Base-by-base conservation (phyloP, 1,140 invertebrate species). In the Anastatus disparis region DNA sequence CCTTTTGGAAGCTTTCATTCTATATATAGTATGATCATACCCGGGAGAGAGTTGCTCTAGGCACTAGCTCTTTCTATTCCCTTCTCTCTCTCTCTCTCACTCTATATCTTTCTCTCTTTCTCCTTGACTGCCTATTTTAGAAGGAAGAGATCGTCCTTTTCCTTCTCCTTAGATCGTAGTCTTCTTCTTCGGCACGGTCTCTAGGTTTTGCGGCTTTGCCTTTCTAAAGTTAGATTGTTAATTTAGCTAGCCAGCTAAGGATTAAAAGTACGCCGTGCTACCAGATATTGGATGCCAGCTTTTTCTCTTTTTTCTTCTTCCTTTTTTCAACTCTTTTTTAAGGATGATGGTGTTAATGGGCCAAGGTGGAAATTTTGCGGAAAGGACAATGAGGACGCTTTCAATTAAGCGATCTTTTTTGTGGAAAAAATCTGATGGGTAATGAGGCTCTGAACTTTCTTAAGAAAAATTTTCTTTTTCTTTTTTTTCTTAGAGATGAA, bases 141-240 rank as follows among this genome's bases (percentile, higher is more conserved):
- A 17, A 4, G 22, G 48, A 10, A 26, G 17, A n/a, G 24, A 12
- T 27, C 9, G 42, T 24, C 24, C 38, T 22, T 56, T 24, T 26
- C 15, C 26, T 53, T n/a, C 53, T 38, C 15, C 59, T 63, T 48
- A 35, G 42, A 35, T 63, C 27, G 13, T 31, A 27, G 9, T 35
- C 9, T 26, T 63, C 17, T 58, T 48, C 44, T 63, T 63, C 59
- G 59, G 27, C 44, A 10, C 31, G 31, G 29, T 27, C n/a, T n/a
- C 22, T 17, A 24, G 52, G 48, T 66, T 53, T 66, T 55, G 63
- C 52, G 63, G 50, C 63, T 66, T 42, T 31, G n/a, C n/a, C n/a
- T n/a, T n/a, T n/a, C n/a, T 24, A 17, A 63, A 70, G 48, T 70
- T 70, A 63, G 59, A 70, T 70, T 62, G 58, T 70, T 70, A 62